These are phyloP conservation scores for Alouatta caraya DNA, from an alignment of 2,797 vertebrate genomes.

Conservation along the genomic window DNA sequence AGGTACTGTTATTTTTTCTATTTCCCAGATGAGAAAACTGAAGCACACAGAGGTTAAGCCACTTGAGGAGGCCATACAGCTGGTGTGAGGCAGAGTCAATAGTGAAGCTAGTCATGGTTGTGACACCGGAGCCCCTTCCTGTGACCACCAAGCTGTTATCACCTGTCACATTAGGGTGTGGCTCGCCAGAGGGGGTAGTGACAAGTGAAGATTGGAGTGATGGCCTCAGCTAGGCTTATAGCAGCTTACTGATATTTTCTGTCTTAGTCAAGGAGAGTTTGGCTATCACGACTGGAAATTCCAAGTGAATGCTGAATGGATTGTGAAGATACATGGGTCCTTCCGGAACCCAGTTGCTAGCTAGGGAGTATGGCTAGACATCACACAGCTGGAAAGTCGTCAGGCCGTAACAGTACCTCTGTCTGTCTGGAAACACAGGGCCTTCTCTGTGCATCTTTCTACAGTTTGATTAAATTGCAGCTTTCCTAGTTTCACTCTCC, in stretches of 20 bases:
- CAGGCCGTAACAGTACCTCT: not conserved
- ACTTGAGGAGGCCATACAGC: not conserved
- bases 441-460: not conserved
- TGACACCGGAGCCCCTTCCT: not conserved
- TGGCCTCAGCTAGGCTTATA: not conserved
- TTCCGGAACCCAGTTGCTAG: not conserved
- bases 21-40: not conserved
- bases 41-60: not conserved
- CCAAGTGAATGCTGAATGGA: not conserved
- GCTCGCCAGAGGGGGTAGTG: not conserved
- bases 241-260: not conserved
- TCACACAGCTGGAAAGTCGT: not conserved
- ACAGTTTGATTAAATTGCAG: not conserved
- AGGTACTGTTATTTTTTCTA: fast-evolving
- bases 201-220: not conserved
- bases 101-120: not conserved
- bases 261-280: not conserved
- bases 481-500: not conserved
- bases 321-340: not conserved
- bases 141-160: not conserved
- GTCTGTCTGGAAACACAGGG: not conserved
- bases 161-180: not conserved
- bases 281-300: not conserved
- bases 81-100: not conserved
- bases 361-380: not conserved